phyloP scores from a whole-genome alignment of 2,888 invertebrate genomes.

The Brenthis ino region DNA sequence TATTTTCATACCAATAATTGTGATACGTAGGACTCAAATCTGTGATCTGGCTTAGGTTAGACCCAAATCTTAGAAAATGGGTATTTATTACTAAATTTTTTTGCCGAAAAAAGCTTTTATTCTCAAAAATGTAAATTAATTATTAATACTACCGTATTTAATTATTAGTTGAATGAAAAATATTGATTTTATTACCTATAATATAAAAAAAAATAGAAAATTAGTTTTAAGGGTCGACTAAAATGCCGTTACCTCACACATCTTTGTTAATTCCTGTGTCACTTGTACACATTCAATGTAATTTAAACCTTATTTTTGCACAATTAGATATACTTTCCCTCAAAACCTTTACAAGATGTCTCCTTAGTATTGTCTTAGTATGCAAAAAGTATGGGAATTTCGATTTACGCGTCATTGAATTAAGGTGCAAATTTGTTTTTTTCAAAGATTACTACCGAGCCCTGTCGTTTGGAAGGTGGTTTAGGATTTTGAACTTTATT shows the following conservation, averaged over 20 bases:
- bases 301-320: conserved; percentile 10
- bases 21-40: too few relatives aligned
- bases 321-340: conserved; percentile 19
- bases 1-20: too few relatives aligned
- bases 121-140: too few relatives aligned
- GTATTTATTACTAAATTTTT: too few relatives aligned
- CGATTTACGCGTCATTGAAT: conserved; percentile 44
- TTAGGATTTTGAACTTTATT: conserved; percentile 45
- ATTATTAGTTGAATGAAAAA: neutral
- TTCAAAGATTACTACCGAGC: conserved; percentile 15
- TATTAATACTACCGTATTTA: too few relatives aligned
- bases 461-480: conserved; percentile 25
- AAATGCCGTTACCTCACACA: conserved; percentile 53
- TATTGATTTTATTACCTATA: neutral
- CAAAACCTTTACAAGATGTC: conserved; percentile 24
- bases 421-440: conserved; percentile 56
- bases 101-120: too few relatives aligned
- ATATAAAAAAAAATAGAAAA: conserved; percentile 14
- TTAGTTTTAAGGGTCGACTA: conserved; percentile 33
- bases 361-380: conserved; percentile 26
- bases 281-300: conserved; percentile 20
- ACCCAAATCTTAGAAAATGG: too few relatives aligned
- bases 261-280: conserved; percentile 44
- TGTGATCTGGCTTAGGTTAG: too few relatives aligned
- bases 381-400: conserved; percentile 36